phyloP scores from a whole-genome alignment of 2,113 vertebrate species.

The Poecile atricapillus region DNA sequence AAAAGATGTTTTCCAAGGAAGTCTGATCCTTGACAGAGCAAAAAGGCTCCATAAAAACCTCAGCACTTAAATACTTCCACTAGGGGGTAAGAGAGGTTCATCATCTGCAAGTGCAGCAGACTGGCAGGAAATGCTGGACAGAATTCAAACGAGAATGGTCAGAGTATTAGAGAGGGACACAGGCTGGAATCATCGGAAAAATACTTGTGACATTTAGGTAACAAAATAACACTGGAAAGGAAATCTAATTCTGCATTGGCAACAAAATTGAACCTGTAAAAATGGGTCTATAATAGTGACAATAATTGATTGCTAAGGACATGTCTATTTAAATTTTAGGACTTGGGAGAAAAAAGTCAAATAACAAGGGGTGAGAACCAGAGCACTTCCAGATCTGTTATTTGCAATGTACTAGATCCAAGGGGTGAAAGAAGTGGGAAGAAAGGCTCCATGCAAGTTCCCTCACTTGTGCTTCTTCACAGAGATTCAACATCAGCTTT shows the following conservation, averaged over 20 bases:
- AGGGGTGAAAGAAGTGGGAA: background rate
- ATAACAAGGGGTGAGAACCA: background rate
- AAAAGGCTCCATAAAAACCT: background rate
- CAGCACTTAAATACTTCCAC: background rate
- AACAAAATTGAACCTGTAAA: background rate
- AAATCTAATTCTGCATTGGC: background rate
- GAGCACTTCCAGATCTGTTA: background rate
- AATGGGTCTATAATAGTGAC: background rate
- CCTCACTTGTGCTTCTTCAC: background rate
- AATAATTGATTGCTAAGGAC: background rate
- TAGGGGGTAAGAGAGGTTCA: slow-evolving; percentile 62
- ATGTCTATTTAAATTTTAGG: background rate
- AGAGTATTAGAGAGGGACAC: background rate
- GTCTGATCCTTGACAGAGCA: background rate
- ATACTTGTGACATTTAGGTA: background rate
- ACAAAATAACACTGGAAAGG: background rate
- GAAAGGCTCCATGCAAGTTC: background rate
- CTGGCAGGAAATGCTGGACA: background rate
- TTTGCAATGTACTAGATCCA: background rate
- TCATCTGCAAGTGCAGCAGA: background rate
- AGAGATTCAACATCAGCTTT: background rate
- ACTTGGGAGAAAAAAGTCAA: background rate
- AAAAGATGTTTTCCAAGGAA: background rate
- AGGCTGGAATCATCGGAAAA: background rate
- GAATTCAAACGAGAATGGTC: background rate